phyloP scores from a whole-genome alignment of 1,140 invertebrate species.

The Papilio machaon region DNA sequence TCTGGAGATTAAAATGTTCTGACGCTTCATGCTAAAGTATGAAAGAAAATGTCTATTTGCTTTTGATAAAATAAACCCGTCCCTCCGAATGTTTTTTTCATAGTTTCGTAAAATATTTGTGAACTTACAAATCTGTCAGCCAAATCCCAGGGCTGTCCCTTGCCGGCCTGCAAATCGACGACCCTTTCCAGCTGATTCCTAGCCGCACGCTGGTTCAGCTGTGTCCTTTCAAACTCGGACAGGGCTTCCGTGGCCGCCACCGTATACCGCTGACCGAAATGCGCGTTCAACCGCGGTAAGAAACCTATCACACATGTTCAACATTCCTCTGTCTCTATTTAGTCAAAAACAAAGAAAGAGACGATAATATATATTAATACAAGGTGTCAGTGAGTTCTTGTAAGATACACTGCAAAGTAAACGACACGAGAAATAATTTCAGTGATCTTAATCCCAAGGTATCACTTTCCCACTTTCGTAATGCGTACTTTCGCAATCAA shows the following conservation, averaged over 20 bases:
- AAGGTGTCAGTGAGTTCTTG: background rate
- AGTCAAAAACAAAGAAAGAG: background rate
- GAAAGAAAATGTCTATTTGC: background rate
- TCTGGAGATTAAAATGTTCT: background rate
- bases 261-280: conserved; percentile 85
- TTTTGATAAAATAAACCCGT: background rate
- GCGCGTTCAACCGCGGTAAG: conserved; percentile 83
- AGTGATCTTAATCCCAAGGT: background rate
- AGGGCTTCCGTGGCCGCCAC: conserved; percentile 86
- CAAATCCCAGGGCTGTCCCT: conserved; percentile 82
- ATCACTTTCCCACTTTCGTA: background rate
- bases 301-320: conserved; percentile 79
- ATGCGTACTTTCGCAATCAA: background rate
- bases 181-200: conserved; percentile 81
- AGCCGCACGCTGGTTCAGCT: conserved; percentile 82
- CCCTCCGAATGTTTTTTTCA: conserved; percentile 26
- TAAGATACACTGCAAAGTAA: background rate
- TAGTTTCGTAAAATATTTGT: conserved; percentile 40
- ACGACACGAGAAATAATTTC: background rate
- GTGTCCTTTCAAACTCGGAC: conserved; percentile 85
- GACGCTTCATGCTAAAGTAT: background rate
- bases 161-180: conserved; percentile 82
- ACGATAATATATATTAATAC: background rate
- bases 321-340: conserved; percentile 25
- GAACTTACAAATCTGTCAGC: conserved; percentile 84